These are phyloP conservation scores for Zhengitettix transpicula DNA, from an alignment of 2,888 invertebrate genomes.

Conservation along the genomic window DNA sequence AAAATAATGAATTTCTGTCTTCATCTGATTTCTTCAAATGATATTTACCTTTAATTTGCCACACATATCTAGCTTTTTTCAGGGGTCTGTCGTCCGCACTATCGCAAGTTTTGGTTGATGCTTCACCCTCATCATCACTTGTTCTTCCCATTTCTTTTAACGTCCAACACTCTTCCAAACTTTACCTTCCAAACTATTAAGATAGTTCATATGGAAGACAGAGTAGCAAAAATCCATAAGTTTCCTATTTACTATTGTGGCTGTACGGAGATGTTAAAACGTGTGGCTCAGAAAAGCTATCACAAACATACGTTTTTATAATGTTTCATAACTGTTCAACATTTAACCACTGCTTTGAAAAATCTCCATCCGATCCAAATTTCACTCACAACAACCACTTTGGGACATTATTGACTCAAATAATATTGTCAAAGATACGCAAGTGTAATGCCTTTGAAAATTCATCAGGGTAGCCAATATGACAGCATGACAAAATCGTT, in stretches of 20 bases:
- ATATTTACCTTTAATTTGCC: constrained; percentile 43
- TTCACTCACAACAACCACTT: too few species aligned
- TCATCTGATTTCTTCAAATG: constrained; percentile 13
- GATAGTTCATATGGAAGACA: not conserved
- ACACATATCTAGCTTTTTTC: constrained; percentile 47
- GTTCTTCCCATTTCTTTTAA: constrained; percentile 6
- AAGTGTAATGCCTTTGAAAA: too few species aligned
- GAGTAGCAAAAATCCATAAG: not conserved
- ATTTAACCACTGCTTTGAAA: too few species aligned
- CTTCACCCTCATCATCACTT: constrained; percentile 23
- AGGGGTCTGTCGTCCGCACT: constrained; percentile 41
- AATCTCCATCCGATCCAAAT: too few species aligned
- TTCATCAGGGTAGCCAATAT: too few species aligned
- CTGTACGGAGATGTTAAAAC: not conserved
- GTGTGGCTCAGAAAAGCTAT: too few species aligned
- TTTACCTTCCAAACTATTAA: not conserved
- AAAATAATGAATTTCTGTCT: not conserved
- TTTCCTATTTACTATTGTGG: not conserved
- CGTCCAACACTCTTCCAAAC: not conserved
- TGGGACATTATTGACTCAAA: too few species aligned
- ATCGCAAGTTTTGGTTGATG: constrained; percentile 35
- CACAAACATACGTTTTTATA: too few species aligned
- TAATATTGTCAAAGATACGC: too few species aligned
- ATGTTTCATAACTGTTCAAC: too few species aligned
- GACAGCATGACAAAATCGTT: too few species aligned